Percentiles rank a stretch among this genome's conserved stretches.
phyloP scores from a whole-genome alignment of 2,888 invertebrate species.

The Pheosia tremula region DNA sequence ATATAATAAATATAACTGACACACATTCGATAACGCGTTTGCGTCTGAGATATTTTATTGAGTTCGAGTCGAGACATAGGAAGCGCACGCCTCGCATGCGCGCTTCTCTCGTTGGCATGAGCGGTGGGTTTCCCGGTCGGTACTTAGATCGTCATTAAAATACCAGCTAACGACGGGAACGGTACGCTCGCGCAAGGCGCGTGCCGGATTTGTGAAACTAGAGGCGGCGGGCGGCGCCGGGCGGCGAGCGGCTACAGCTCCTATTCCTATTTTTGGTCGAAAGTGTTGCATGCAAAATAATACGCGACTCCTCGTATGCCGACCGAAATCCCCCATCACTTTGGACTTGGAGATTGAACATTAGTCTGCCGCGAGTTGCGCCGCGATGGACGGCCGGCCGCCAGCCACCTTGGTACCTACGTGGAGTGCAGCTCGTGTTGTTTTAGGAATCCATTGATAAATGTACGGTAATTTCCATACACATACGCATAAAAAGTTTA shows the following conservation, averaged over 20 bases:
- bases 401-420: too few species aligned
- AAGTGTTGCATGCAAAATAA: neutral
- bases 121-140: conserved; percentile 24
- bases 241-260: neutral
- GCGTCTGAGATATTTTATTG: conserved; percentile 51
- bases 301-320: neutral
- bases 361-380: neutral
- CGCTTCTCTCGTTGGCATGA: conserved; percentile 14
- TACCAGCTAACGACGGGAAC: conserved; percentile 18
- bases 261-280: conserved; percentile 1
- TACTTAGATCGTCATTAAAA: conserved; percentile 16
- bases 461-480: conserved; percentile 25
- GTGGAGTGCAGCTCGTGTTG: neutral
- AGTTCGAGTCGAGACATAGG: conserved; percentile 25
- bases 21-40: conserved; percentile 53
- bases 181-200: conserved; percentile 2
- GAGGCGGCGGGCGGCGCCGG: neutral
- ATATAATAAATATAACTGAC: conserved; percentile 58
- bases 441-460: conserved; percentile 13
- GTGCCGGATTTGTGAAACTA: neutral
- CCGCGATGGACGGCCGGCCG: neutral
- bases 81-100: conserved; percentile 19
- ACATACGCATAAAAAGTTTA: conserved; percentile 10
- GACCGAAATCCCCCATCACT: neutral
- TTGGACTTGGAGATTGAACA: neutral